phyloP scores from a whole-genome alignment of 2,888 invertebrate genomes.

The Dicyrtoma fusca region DNA sequence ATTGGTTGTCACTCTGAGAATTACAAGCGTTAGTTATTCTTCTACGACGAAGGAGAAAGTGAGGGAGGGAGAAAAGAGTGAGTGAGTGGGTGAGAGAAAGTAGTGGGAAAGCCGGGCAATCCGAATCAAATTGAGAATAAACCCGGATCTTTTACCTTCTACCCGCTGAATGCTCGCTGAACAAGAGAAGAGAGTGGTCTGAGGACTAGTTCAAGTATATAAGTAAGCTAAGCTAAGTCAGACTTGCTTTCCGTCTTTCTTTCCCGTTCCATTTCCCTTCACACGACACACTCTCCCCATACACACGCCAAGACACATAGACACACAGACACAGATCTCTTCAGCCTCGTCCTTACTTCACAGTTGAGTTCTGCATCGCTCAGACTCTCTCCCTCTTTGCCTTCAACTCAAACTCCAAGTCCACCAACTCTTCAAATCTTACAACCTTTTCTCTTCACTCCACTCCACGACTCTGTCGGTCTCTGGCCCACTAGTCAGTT shows the following conservation, averaged over 20 bases:
- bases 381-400: background rate
- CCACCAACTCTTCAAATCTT: background rate
- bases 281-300: background rate
- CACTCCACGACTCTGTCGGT: background rate
- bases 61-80: background rate
- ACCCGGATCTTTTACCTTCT: conserved; percentile 11
- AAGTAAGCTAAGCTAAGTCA: too few relatives aligned
- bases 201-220: too few relatives aligned
- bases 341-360: background rate
- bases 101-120: conserved; percentile 7
- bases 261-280: background rate
- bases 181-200: too few relatives aligned
- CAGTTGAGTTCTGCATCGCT: background rate
- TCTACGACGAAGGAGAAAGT: background rate
- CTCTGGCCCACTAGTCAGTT: too few relatives aligned
- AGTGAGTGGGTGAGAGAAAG: too few relatives aligned
- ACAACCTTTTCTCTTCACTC: background rate
- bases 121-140: conserved; percentile 10
- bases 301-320: too few relatives aligned
- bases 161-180: conserved; percentile 5
- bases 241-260: background rate
- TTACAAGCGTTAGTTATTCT: too few relatives aligned
- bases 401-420: too few relatives aligned
- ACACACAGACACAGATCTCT: background rate
- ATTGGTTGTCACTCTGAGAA: too few relatives aligned